phyloP scores from a whole-genome alignment of 2,888 invertebrate species.

The Odontomyia ornata region DNA sequence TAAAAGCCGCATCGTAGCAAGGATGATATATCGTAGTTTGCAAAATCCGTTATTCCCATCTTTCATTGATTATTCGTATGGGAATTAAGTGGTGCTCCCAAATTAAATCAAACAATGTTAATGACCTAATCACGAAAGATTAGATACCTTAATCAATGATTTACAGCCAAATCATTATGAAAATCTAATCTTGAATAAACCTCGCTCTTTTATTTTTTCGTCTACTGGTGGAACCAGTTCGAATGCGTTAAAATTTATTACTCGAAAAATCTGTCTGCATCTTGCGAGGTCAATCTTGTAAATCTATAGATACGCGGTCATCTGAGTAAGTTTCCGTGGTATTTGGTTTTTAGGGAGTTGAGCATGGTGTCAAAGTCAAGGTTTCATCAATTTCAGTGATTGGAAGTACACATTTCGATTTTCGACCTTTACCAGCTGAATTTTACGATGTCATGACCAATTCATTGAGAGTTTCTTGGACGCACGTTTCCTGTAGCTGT shows the following conservation, averaged over 20 bases:
- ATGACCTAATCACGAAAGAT: slow-evolving; percentile 23
- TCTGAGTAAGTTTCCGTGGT: neutral
- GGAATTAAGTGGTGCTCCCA: neutral
- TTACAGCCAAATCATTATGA: neutral
- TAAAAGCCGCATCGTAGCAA: neutral
- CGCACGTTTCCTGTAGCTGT: neutral
- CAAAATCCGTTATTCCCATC: too few relatives aligned
- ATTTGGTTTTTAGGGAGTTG: neutral
- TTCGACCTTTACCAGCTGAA: neutral
- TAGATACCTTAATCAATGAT: neutral
- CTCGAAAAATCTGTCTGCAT: slow-evolving; percentile 7
- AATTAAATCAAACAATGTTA: slow-evolving; percentile 4
- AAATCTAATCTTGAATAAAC: neutral
- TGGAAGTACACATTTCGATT: neutral
- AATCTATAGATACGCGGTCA: neutral
- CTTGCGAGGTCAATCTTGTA: neutral
- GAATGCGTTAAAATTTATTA: neutral
- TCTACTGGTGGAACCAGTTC: neutral
- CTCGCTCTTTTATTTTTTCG: neutral
- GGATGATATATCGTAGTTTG: too few relatives aligned
- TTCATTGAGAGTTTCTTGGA: neutral
- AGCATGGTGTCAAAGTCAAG: slow-evolving; percentile 17
- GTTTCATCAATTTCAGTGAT: neutral
- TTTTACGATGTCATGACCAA: neutral
- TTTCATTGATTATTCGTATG: too few relatives aligned